Evolutionary conservation across 2,797 vertebrate species (phyloP).

Genomic region (Sebastes diaconus): DNA sequence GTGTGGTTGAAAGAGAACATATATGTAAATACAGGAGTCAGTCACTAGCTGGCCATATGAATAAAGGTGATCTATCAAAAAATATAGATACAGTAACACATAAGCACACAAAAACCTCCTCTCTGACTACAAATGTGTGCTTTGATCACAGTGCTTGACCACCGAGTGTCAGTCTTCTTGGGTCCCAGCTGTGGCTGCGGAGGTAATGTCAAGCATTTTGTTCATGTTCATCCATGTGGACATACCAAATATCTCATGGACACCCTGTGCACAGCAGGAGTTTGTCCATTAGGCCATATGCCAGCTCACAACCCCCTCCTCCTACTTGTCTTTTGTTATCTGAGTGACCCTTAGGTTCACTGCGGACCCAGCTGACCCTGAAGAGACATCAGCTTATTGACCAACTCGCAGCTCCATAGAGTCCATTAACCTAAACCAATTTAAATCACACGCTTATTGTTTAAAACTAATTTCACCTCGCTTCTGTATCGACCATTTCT

Average conservation of each 20-base stretch:
- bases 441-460: slow-evolving; percentile 62
- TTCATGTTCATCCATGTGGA: slow-evolving; percentile 75
- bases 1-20: slow-evolving; percentile 30
- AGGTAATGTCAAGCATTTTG: slow-evolving; percentile 61
- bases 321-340: slow-evolving; percentile 72
- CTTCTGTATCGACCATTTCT: slow-evolving; percentile 54
- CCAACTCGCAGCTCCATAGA: slow-evolving; percentile 68
- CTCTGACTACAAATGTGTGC: slow-evolving; percentile 5
- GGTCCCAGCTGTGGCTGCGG: slow-evolving; percentile 63
- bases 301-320: slow-evolving; percentile 64
- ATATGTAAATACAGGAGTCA: slow-evolving; percentile 12
- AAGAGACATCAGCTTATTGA: slow-evolving; percentile 68
- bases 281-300: slow-evolving; percentile 77
- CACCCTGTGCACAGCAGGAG: slow-evolving; percentile 59
- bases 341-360: slow-evolving; percentile 66
- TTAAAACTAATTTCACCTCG: slow-evolving; percentile 33
- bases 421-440: slow-evolving; percentile 75
- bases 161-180: background rate
- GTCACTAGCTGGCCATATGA: background rate
- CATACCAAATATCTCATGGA: slow-evolving; percentile 54
- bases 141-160: slow-evolving; percentile 35
- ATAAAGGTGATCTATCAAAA: background rate
- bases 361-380: slow-evolving; percentile 62
- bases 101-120: background rate
- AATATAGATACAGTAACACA: slow-evolving; percentile 15